These are phyloP conservation scores for Agonopterix arenella DNA, from an alignment of 2,888 invertebrate genomes.

Conservation along the genomic window DNA sequence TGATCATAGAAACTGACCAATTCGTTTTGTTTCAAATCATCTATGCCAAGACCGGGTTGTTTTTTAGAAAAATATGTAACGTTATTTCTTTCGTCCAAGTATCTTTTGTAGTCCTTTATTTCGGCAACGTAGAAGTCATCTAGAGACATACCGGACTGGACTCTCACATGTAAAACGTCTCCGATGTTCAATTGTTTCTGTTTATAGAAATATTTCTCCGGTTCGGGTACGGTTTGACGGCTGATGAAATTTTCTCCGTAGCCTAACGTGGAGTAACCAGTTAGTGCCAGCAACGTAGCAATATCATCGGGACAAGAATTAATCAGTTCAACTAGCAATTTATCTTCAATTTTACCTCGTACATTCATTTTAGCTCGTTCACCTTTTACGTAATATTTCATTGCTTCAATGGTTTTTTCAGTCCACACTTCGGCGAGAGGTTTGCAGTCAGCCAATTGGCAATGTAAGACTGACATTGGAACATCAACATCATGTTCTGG, in stretches of 20 bases:
- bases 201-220: neutral
- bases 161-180: constrained; percentile 18
- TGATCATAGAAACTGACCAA: constrained; percentile 16
- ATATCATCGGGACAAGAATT: constrained; percentile 29
- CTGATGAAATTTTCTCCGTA: constrained; percentile 3
- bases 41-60: constrained; percentile 10
- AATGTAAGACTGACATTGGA: constrained; percentile 21
- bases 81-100: constrained; percentile 15
- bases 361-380: constrained; percentile 22
- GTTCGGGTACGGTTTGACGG: neutral
- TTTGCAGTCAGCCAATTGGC: constrained; percentile 24
- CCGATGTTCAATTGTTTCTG: constrained; percentile 9
- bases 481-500: constrained; percentile 5
- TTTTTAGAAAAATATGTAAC: constrained; percentile 16
- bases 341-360: constrained; percentile 13
- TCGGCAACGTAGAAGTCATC: constrained; percentile 25
- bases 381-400: constrained; percentile 22
- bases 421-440: constrained; percentile 17
- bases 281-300: constrained; percentile 23
- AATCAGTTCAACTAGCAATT: constrained; percentile 19
- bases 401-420: constrained; percentile 16
- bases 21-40: constrained; percentile 16
- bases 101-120: constrained; percentile 18
- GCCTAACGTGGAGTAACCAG: constrained; percentile 19
- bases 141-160: constrained; percentile 20